These are phyloP conservation scores for Solea senegalensis DNA, from an alignment of 2,113 vertebrate genomes.

Conservation along the genomic window DNA sequence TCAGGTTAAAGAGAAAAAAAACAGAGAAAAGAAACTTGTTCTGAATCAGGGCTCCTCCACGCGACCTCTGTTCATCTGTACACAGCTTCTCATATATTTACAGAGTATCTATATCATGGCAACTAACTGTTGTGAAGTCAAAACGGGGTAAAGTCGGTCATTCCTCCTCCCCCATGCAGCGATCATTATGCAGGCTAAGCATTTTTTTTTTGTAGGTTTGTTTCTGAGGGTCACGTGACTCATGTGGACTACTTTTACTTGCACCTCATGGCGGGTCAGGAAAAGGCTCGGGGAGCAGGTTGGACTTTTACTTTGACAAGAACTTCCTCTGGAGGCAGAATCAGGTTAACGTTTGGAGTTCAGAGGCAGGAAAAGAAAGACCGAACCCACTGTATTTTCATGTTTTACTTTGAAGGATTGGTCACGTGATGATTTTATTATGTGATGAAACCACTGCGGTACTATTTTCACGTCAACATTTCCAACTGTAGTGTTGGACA, in stretches of 20 bases:
- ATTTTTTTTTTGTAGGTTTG: conserved; percentile 62
- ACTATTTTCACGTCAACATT: no score
- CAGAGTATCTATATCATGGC: conserved; percentile 74
- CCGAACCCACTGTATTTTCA: conserved; percentile 35
- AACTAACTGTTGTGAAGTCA: conserved; percentile 76
- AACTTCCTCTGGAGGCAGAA: conserved; percentile 39
- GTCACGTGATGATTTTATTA: conserved; percentile 59
- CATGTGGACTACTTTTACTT: conserved; percentile 53
- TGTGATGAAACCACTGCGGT: conserved; percentile 1
- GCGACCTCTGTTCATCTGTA: conserved; percentile 69
- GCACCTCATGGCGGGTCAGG: conserved; percentile 48
- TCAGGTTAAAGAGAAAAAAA: conserved; percentile 63
- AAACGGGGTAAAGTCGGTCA: conserved; percentile 71
- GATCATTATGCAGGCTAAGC: conserved; percentile 63
- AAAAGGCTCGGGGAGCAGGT: conserved; percentile 44
- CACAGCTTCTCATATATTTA: conserved; percentile 69
- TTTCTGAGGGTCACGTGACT: conserved; percentile 60
- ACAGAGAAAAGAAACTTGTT: conserved; percentile 49
- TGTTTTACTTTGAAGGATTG: neutral
- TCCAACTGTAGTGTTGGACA: neutral
- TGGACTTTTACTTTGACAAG: conserved; percentile 57
- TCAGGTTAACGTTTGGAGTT: neutral
- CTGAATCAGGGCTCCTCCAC: conserved; percentile 75
- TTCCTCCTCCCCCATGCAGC: conserved; percentile 67
- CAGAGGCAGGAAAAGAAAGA: conserved; percentile 39